phyloP scores from a whole-genome alignment of 2,113 vertebrate genomes.

The Todiramphus saurophagus region DNA sequence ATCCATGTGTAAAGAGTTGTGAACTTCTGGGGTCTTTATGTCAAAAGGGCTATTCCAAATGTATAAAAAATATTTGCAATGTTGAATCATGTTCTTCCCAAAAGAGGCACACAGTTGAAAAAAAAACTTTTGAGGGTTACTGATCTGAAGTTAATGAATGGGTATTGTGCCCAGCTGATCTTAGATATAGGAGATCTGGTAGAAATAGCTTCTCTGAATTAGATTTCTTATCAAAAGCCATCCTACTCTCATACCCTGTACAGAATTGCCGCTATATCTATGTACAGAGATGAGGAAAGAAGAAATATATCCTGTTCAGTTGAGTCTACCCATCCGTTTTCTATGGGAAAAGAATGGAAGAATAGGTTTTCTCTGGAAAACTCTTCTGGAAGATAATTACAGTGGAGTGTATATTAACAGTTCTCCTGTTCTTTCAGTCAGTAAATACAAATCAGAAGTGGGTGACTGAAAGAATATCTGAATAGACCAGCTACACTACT shows the following conservation, averaged over 20 bases:
- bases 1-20: neutral
- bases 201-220: neutral
- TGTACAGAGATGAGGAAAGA: neutral
- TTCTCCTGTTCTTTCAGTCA: neutral
- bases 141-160: neutral
- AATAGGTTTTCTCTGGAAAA: neutral
- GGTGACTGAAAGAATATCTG: neutral
- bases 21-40: neutral
- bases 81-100: neutral
- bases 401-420: neutral
- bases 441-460: neutral
- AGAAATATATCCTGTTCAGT: neutral
- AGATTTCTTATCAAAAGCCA: neutral
- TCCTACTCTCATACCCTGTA: neutral
- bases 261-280: neutral
- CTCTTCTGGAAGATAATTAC: neutral
- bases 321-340: neutral
- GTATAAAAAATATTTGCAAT: neutral
- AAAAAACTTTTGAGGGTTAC: neutral
- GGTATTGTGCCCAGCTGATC: neutral
- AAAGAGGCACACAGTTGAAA: neutral
- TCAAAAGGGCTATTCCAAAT: neutral
- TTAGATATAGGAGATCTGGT: neutral
- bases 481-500: neutral
- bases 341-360: neutral